A percentile compares a stretch with the other conserved stretches of the same genome.
Conservation (phyloP, 2,113 vertebrate species). For the Brachionichthys hirsutus region DNA sequence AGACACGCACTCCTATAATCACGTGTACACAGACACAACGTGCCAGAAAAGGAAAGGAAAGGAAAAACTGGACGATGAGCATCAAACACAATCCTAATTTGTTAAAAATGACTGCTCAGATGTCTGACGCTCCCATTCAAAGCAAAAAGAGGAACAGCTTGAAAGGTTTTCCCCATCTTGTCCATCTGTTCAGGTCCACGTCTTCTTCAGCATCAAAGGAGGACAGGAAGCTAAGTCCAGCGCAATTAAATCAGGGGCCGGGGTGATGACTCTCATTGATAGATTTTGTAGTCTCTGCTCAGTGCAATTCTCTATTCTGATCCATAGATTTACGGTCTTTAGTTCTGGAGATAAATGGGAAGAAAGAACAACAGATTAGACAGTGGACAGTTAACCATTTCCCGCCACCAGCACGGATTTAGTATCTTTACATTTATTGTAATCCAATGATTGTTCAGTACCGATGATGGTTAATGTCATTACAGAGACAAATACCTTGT, state of each 20-base stretch:
- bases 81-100: slow-evolving; percentile 37
- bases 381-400: no score
- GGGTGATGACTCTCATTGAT: slow-evolving; percentile 49
- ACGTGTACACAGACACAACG: slow-evolving; percentile 17
- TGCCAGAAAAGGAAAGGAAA: neutral
- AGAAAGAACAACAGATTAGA: neutral
- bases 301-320: slow-evolving; percentile 59
- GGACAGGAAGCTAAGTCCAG: slow-evolving; percentile 1
- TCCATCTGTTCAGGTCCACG: slow-evolving; percentile 20
- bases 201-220: slow-evolving; percentile 11
- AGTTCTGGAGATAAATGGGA: slow-evolving; percentile 42
- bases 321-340: slow-evolving; percentile 27
- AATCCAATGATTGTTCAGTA: neutral
- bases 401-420: neutral
- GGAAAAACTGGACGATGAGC: slow-evolving; percentile 1
- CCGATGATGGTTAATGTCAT: neutral
- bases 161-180: slow-evolving; percentile 7
- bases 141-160: slow-evolving; percentile 17
- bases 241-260: slow-evolving; percentile 54
- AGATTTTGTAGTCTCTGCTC: slow-evolving; percentile 51
- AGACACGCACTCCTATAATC: slow-evolving; percentile 14
- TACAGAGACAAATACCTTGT: slow-evolving; percentile 52
- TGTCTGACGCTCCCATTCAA: no score
- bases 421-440: neutral
- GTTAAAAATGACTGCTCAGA: slow-evolving; percentile 23